Evolutionary conservation across 2,888 invertebrate genomes (phyloP).

Genomic region (Rhamnusium bicolor): DNA sequence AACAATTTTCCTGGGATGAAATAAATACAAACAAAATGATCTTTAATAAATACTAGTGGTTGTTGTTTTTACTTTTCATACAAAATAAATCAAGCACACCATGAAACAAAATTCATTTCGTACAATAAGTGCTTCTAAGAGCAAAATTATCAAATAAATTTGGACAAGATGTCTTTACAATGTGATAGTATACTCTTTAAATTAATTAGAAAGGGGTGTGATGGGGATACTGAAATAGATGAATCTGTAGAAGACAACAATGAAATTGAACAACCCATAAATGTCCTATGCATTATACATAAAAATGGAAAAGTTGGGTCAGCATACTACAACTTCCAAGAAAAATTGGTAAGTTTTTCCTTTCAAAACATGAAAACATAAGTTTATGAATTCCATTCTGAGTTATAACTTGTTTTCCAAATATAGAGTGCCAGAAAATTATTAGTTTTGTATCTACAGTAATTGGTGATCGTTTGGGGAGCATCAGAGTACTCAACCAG

Average conservation of each 20-base stretch:
- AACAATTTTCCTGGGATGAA: no score
- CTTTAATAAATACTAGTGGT: no score
- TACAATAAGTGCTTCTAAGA: no score
- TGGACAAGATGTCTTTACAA: background rate
- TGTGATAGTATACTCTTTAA: slow-evolving; percentile 20
- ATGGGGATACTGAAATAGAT: slow-evolving; percentile 33
- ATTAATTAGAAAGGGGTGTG: slow-evolving; percentile 17
- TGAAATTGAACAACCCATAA: slow-evolving; percentile 64
- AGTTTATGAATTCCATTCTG: no score
- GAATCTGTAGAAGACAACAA: slow-evolving; percentile 22
- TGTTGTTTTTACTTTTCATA: background rate
- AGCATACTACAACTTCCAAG: slow-evolving; percentile 79
- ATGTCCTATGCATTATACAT: slow-evolving; percentile 79
- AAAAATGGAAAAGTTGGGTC: slow-evolving; percentile 81
- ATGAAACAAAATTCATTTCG: background rate
- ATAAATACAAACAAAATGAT: no score
- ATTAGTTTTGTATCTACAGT: no score
- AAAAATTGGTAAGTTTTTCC: slow-evolving; percentile 75
- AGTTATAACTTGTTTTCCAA: no score
- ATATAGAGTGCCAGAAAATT: no score
- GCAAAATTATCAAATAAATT: background rate
- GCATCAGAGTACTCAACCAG: background rate
- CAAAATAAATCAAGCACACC: background rate
- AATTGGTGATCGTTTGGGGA: no score
- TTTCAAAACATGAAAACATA: no score